Percentiles rank a stretch among this genome's conserved stretches.
These are phyloP conservation scores for Benthochromis sp. DNA, from an alignment of 2,113 vertebrate genomes.

Conservation along the genomic window DNA sequence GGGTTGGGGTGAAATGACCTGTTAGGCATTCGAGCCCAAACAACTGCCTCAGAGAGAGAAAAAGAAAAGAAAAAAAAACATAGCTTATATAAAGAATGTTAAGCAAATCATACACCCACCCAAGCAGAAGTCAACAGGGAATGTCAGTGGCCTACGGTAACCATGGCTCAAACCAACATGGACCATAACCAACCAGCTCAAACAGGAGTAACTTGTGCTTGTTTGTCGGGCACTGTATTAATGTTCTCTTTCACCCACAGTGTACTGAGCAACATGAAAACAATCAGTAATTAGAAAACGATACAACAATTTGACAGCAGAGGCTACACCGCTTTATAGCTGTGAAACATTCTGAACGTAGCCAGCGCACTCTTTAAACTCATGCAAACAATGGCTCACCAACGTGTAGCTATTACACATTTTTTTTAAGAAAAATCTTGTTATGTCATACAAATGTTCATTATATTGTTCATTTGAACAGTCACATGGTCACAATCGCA, in stretches of 20 bases:
- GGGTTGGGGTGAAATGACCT: neutral
- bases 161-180: neutral
- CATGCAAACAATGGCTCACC: neutral
- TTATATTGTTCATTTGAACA: neutral
- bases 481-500: neutral
- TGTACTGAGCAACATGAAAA: neutral
- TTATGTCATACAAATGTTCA: neutral
- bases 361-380: neutral
- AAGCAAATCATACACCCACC: constrained; percentile 38
- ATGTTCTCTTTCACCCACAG: neutral
- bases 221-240: neutral
- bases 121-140: constrained; percentile 36
- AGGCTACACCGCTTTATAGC: neutral
- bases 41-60: neutral
- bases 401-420: neutral
- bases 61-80: neutral
- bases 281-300: neutral
- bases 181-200: neutral
- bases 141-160: constrained; percentile 20
- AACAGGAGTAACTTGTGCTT: neutral
- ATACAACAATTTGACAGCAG: neutral
- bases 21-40: neutral
- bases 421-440: neutral
- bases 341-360: neutral
- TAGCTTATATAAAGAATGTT: constrained; percentile 11